phyloP scores from a whole-genome alignment of 1,140 invertebrate species.

The Tetraneura akinire region DNA sequence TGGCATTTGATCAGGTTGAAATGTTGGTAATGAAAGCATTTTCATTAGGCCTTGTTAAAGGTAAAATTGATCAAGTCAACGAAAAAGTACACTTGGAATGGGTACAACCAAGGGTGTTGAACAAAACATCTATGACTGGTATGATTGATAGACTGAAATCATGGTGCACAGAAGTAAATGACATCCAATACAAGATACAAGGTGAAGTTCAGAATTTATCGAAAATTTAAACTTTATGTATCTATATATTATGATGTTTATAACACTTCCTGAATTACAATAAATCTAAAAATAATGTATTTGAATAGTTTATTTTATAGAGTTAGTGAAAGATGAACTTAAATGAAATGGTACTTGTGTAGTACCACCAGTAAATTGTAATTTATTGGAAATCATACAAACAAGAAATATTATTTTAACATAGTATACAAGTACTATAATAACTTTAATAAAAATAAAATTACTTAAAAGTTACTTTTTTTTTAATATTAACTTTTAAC shows the following conservation, averaged over 20 bases:
- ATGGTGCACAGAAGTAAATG: constrained; percentile 81
- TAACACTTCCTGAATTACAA: not conserved
- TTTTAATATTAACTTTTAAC: too few species aligned
- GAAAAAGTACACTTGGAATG: constrained; percentile 80
- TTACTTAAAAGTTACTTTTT: too few species aligned
- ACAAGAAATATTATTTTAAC: too few species aligned
- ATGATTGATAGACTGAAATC: constrained; percentile 78
- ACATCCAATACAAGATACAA: constrained; percentile 80
- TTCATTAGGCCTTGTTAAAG: constrained; percentile 89
- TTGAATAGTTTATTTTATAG: too few species aligned
- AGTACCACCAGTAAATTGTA: too few species aligned
- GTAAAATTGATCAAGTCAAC: constrained; percentile 94
- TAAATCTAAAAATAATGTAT: too few species aligned
- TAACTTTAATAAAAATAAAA: too few species aligned
- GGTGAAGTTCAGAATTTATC: constrained; percentile 81
- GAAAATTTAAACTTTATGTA: constrained; percentile 63
- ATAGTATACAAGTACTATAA: too few species aligned
- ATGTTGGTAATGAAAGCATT: constrained; percentile 97
- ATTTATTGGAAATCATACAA: too few species aligned
- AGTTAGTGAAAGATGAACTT: too few species aligned
- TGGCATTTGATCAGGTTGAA: constrained; percentile 87
- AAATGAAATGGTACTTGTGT: too few species aligned
- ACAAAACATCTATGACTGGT: constrained; percentile 68
- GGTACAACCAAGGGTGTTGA: constrained; percentile 90
- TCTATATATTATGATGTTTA: not conserved